phyloP scores from a whole-genome alignment of 2,113 vertebrate genomes.

The Pseudois nayaur region DNA sequence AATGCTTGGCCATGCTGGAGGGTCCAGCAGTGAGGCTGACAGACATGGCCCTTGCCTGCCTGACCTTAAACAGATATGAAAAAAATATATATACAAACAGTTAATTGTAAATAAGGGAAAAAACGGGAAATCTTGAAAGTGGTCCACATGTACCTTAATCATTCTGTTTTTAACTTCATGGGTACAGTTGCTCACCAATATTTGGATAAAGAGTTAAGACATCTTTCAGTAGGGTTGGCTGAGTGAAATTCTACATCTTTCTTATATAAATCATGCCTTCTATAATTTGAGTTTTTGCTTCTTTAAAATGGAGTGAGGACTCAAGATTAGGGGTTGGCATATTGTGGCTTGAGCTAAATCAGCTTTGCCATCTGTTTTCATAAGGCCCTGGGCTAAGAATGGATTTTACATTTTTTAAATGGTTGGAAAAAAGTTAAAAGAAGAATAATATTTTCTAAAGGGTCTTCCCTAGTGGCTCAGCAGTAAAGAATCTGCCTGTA shows the following conservation, averaged over 20 bases:
- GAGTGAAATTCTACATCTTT: not conserved
- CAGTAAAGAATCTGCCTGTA: not conserved
- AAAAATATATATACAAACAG: not conserved
- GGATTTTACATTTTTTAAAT: not conserved
- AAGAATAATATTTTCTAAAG: not conserved
- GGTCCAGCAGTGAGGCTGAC: not conserved
- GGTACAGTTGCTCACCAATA: not conserved
- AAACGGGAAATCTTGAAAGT: not conserved
- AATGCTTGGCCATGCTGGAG: not conserved
- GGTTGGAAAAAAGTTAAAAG: not conserved
- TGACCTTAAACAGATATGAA: not conserved
- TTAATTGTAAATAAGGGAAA: not conserved
- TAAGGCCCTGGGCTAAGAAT: not conserved
- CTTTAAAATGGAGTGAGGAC: not conserved
- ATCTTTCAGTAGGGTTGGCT: not conserved
- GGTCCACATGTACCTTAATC: not conserved
- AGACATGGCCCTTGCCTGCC: not conserved
- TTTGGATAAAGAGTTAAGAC: not conserved
- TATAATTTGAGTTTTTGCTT: not conserved
- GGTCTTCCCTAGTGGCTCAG: not conserved
- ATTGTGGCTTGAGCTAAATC: not conserved
- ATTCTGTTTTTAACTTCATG: constrained; percentile 10
- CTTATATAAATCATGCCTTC: not conserved
- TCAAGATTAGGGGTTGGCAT: not conserved
- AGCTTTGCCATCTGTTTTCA: not conserved